Conservation (phyloP, 2,888 invertebrate species). For the Callimorpha dominula region DNA sequence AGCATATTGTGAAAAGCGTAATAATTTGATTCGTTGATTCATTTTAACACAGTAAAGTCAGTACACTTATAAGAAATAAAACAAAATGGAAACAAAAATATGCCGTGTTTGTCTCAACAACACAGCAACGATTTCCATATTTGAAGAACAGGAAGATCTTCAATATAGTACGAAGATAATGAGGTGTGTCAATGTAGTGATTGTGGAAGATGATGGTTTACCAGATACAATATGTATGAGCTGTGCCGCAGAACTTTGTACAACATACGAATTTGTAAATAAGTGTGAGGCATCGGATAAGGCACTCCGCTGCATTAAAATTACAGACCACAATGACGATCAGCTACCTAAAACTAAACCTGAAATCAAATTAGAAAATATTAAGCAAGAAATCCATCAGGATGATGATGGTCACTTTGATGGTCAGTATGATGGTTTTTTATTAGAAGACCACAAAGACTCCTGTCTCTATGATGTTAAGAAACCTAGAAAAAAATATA, state of each 20-base stretch:
- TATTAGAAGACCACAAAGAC: conserved; percentile 21
- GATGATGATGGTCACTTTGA: conserved; percentile 47
- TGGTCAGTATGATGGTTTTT: conserved; percentile 28
- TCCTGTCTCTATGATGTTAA: conserved; percentile 18
- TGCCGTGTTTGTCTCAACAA: conserved; percentile 77
- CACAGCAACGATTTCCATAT: conserved; percentile 69
- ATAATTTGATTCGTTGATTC: not conserved
- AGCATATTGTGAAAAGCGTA: not conserved
- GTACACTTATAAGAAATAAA: not conserved
- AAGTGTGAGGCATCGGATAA: conserved; percentile 75
- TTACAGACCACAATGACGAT: conserved; percentile 46
- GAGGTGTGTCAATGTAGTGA: conserved; percentile 68
- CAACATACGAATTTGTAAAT: conserved; percentile 70
- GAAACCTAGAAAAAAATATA: conserved; percentile 44
- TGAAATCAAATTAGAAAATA: conserved; percentile 41
- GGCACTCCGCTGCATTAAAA: conserved; percentile 63
- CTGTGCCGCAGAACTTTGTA: conserved; percentile 69
- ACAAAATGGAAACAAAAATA: conserved; percentile 55
- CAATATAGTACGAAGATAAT: conserved; percentile 70
- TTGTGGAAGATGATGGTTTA: conserved; percentile 71
- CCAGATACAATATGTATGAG: conserved; percentile 70
- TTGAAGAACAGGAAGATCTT: conserved; percentile 66
- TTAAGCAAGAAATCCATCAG: conserved; percentile 51
- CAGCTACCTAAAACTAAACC: conserved; percentile 49
- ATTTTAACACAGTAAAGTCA: not conserved